These are phyloP conservation scores for Neosilurus mollespiculum DNA, from an alignment of 2,797 vertebrate species.

Conservation along the genomic window DNA sequence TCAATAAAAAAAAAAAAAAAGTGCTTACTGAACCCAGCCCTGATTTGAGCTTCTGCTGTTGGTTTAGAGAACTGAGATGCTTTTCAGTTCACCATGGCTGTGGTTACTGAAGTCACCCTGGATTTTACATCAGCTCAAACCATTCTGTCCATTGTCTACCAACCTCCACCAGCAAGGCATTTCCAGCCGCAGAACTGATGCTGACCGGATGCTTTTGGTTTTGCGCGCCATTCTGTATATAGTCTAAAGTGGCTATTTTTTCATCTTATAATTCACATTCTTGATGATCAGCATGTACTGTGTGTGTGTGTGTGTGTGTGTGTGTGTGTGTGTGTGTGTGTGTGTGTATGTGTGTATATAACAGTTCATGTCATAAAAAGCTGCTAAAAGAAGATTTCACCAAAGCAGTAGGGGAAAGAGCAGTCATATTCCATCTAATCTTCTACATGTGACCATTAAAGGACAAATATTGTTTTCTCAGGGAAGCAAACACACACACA, in stretches of 20 bases:
- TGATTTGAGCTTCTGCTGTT: too few relatives aligned
- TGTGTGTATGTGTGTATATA: too few relatives aligned
- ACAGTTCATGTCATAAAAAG: too few relatives aligned
- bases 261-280: too few relatives aligned
- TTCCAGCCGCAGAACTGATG: not conserved
- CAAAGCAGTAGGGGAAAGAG: not conserved
- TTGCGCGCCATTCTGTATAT: not conserved
- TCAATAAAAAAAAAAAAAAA: too few relatives aligned
- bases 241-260: not conserved
- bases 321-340: too few relatives aligned
- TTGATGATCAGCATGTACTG: not conserved
- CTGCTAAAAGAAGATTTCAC: not conserved
- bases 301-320: too few relatives aligned
- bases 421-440: not conserved
- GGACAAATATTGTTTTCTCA: slow-evolving; percentile 6
- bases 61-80: not conserved
- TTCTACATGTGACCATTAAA: slow-evolving; percentile 3
- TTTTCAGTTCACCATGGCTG: not conserved
- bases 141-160: not conserved
- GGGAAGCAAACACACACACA: not conserved
- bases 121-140: not conserved
- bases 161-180: not conserved
- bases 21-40: too few relatives aligned
- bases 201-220: not conserved
- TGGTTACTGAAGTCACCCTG: not conserved